These are phyloP conservation scores for Prunella fulvescens DNA, from an alignment of 2,113 vertebrate genomes.

Conservation along the genomic window DNA sequence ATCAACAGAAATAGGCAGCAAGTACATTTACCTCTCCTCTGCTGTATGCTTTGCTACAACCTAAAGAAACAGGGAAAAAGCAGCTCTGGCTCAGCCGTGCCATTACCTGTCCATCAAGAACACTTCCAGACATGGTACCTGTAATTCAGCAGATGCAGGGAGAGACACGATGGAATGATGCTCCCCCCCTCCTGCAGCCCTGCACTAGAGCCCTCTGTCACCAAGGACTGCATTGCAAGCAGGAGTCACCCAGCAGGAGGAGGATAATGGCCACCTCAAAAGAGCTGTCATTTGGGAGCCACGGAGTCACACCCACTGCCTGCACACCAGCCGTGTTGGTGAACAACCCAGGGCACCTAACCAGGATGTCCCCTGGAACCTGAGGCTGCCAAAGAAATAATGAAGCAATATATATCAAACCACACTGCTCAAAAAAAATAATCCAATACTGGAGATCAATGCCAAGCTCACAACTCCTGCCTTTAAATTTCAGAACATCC, in stretches of 20 bases:
- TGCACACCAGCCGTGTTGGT: fast-evolving
- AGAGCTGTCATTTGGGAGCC: not conserved
- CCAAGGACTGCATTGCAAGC: not conserved
- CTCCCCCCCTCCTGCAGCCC: not conserved
- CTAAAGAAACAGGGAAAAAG: not conserved
- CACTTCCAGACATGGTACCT: not conserved
- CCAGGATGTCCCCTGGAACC: not conserved
- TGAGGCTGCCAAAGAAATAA: not conserved
- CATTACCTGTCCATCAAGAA: not conserved
- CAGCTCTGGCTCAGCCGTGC: not conserved
- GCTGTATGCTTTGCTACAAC: not conserved
- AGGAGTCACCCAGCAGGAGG: not conserved
- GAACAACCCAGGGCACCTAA: not conserved
- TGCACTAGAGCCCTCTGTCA: not conserved
- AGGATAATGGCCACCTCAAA: not conserved
- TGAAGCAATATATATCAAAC: not conserved
- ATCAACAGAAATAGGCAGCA: not conserved
- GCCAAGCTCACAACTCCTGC: not conserved
- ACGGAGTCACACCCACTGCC: not conserved
- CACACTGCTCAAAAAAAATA: not conserved
- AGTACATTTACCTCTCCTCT: not conserved
- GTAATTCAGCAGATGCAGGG: not conserved
- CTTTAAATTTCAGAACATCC: not conserved
- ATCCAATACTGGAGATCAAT: not conserved
- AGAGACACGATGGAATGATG: not conserved